Base-by-base conservation (phyloP, 2,113 vertebrate species). In the Caloenas nicobarica region DNA sequence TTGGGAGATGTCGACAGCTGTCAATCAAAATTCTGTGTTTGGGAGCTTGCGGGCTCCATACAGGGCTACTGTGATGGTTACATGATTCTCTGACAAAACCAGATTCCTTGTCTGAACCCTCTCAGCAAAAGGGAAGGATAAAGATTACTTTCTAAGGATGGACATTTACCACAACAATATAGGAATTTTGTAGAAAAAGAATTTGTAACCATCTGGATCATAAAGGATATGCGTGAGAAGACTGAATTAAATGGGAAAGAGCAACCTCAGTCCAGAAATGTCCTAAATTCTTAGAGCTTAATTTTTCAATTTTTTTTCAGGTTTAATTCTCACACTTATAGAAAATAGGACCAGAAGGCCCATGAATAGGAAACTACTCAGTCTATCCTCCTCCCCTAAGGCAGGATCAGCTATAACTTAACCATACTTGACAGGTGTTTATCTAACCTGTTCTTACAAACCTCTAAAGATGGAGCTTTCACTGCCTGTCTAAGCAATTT, bases 341-440 rank as follows among this genome's bases (percentile, higher is more conserved):
- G 83, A 91, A 95, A 92, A 89, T 25, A 71, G 21, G 48, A 87
- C 53, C 26, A 89, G 93, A 95, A 95, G 36, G 77, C 65, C 72
- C 7, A 87, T 1, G 4, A 92, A 87, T 40, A 71, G 38, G 28
- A 89, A 93, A n/a, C 33, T 81, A 44, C 78, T 92, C 29, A 38
- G 42, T 58, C 40, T 89, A 54, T 53, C 44, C 31, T 85, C 33
- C 34, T 88, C 44, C 94, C 95, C 61, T 69, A 57, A 95, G 93
- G 96, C 93, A 89, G 60, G 48, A 95, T 95, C 69, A 93, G 9
- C 73, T 92, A 28, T 31, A 95, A 70, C 21, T 92, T 95, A 96
- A 97, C 48, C n/a, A 40, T 36, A 69, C 18, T 72, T 97, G 96
- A 96, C 96, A 95, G 93, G 34, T 94, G 93, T 97, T 96, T 97